Percentiles rank a stretch among this genome's conserved stretches.
These are phyloP conservation scores for Tachysurus fulvidraco DNA, from an alignment of 2,113 vertebrate species.

Conservation along the genomic window DNA sequence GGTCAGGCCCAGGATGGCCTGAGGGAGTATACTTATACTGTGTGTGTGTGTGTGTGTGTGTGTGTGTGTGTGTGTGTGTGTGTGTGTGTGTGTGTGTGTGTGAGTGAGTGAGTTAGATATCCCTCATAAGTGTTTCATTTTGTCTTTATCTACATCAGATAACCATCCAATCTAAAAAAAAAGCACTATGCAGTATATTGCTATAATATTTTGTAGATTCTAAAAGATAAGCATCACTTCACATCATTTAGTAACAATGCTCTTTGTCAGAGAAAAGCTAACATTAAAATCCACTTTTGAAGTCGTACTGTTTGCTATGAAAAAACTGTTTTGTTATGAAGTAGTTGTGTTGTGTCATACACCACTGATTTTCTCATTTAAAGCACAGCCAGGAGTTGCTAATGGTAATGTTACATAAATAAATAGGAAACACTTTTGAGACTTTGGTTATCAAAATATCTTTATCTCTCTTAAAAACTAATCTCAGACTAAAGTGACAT, in stretches of 20 bases:
- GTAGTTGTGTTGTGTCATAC: constrained; percentile 6
- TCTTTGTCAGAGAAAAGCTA: constrained; percentile 24
- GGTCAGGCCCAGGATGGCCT: no score
- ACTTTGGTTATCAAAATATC: not conserved
- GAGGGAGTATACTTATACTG: not conserved
- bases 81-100: not conserved
- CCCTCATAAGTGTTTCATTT: not conserved
- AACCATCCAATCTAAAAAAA: not conserved
- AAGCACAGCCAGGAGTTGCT: not conserved
- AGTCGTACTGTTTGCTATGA: constrained; percentile 7
- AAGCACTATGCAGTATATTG: not conserved
- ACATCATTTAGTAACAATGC: not conserved
- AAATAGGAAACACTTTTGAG: not conserved
- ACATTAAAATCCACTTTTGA: not conserved
- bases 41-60: not conserved
- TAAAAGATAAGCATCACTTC: not conserved
- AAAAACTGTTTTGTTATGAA: constrained; percentile 31
- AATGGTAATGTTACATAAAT: not conserved
- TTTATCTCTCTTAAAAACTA: not conserved
- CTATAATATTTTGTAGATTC: not conserved
- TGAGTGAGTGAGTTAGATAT: not conserved
- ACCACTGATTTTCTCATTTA: not conserved
- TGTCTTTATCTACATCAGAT: not conserved
- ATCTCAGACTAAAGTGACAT: not conserved
- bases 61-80: not conserved